Percentiles rank a stretch among this genome's conserved stretches.
Conservation (phyloP, 1,140 invertebrate species). For the Sitophilus oryzae region DNA sequence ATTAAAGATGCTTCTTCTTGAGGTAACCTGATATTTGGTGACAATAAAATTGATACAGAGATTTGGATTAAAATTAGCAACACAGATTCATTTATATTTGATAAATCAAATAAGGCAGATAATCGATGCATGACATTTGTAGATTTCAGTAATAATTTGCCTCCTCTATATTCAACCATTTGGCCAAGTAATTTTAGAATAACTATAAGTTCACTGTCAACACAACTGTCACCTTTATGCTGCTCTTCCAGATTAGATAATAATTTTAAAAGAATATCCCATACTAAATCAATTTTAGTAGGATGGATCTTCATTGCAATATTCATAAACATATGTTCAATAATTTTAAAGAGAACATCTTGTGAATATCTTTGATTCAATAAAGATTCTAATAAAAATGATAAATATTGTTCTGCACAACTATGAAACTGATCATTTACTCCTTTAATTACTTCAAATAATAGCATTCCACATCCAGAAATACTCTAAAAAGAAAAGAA, state of each 20-base stretch:
- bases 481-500: slow-evolving; percentile 26
- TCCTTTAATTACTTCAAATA: slow-evolving; percentile 82
- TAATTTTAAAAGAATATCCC: slow-evolving; percentile 45
- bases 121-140: slow-evolving; percentile 47
- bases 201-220: slow-evolving; percentile 41
- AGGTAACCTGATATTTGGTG: slow-evolving; percentile 54
- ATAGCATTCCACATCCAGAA: slow-evolving; percentile 68
- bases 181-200: slow-evolving; percentile 54
- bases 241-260: slow-evolving; percentile 34
- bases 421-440: slow-evolving; percentile 77
- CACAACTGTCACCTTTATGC: slow-evolving; percentile 16
- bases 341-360: slow-evolving; percentile 55
- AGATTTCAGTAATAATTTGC: slow-evolving; percentile 57
- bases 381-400: slow-evolving; percentile 56
- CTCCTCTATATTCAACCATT: slow-evolving; percentile 56
- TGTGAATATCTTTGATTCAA: slow-evolving; percentile 49
- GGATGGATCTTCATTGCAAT: slow-evolving; percentile 52
- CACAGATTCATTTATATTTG: slow-evolving; percentile 47
- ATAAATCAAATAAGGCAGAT: slow-evolving; percentile 45
- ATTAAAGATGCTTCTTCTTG: slow-evolving; percentile 64
- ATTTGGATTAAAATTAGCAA: slow-evolving; percentile 52
- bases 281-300: slow-evolving; percentile 56
- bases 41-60: slow-evolving; percentile 54
- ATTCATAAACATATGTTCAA: slow-evolving; percentile 55
- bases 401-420: slow-evolving; percentile 59